Evolutionary conservation across 2,888 invertebrate genomes (phyloP).

Genomic region (Agrypnus murinus): DNA sequence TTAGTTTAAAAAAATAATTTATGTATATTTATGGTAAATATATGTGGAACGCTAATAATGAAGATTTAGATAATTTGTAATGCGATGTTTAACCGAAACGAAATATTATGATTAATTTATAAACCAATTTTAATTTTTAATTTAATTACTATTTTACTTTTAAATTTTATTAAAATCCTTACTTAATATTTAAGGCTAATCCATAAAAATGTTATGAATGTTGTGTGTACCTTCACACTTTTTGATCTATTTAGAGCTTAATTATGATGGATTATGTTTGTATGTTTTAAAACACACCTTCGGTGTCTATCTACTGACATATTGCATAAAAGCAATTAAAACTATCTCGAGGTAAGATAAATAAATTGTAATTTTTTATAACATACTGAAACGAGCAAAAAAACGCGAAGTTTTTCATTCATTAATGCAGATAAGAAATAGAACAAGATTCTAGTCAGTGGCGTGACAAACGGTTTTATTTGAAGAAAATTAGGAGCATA

Average conservation of each 20-base stretch:
- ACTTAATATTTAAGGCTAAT: not conserved
- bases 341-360: no score
- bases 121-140: slow-evolving; percentile 50
- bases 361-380: no score
- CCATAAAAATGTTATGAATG: slow-evolving; percentile 2
- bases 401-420: no score
- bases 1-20: slow-evolving; percentile 42
- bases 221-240: slow-evolving; percentile 15
- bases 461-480: no score
- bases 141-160: slow-evolving; percentile 44
- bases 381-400: no score
- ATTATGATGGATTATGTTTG: slow-evolving; percentile 4
- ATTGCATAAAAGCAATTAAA: no score
- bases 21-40: slow-evolving; percentile 55
- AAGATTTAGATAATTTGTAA: slow-evolving; percentile 54
- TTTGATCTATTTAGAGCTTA: not conserved
- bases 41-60: slow-evolving; percentile 47
- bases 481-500: no score
- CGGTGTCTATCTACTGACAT: no score
- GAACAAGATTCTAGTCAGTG: no score
- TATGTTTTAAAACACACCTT: no score
- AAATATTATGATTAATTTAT: slow-evolving; percentile 53
- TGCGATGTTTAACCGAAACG: slow-evolving; percentile 43
- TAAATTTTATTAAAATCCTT: slow-evolving; percentile 10
- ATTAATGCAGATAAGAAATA: no score